phyloP scores from a whole-genome alignment of 2,888 invertebrate genomes.

The Kuschelorhynchus macadamiae region DNA sequence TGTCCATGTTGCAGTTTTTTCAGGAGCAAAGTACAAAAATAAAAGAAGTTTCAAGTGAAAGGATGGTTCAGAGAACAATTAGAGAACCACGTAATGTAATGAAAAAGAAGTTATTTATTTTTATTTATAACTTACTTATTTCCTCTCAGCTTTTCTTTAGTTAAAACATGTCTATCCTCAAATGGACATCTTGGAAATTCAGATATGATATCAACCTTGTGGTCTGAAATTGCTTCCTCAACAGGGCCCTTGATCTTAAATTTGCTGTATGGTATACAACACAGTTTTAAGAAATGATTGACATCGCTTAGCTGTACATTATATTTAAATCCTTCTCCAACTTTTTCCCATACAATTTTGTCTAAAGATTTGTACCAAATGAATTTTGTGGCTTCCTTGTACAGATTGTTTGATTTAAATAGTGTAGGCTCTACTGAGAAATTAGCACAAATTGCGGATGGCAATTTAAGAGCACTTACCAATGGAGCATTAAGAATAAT shows the following conservation, averaged over 20 bases:
- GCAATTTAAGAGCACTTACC: conserved; percentile 76
- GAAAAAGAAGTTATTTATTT: too few relatives aligned
- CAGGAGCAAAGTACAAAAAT: too few relatives aligned
- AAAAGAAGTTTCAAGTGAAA: too few relatives aligned
- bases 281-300: conserved; percentile 77
- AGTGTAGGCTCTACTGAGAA: conserved; percentile 82
- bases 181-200: conserved; percentile 77
- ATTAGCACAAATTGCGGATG: conserved; percentile 79
- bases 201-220: conserved; percentile 72
- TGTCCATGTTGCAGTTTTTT: too few relatives aligned
- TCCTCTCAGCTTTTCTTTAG: conserved; percentile 71
- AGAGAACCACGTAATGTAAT: too few relatives aligned
- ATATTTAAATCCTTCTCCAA: conserved; percentile 74
- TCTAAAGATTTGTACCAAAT: conserved; percentile 77
- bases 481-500: conserved; percentile 83
- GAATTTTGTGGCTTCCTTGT: conserved; percentile 73
- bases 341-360: conserved; percentile 72
- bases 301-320: conserved; percentile 75
- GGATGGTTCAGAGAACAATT: too few relatives aligned
- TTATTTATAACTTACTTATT: conserved; percentile 75
- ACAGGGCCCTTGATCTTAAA: conserved; percentile 72
- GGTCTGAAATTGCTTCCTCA: conserved; percentile 74
- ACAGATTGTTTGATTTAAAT: conserved; percentile 75
- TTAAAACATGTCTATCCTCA: conserved; percentile 82
- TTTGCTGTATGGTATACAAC: conserved; percentile 71